A percentile compares a stretch with the other conserved stretches of the same genome.
phyloP scores from a whole-genome alignment of 2,797 vertebrate species.

The Sylvilagus floridanus region DNA sequence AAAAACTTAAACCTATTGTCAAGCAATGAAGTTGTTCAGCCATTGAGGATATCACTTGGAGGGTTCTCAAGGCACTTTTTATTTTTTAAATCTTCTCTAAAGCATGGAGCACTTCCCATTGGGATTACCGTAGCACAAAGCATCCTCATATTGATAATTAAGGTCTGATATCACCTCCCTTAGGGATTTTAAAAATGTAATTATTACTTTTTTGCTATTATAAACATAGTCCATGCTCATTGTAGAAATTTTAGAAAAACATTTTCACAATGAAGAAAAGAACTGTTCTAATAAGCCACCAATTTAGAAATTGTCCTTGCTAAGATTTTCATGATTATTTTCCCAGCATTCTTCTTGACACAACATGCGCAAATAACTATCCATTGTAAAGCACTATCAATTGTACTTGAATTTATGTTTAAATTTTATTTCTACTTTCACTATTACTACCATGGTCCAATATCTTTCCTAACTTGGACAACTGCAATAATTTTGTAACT shows the following conservation, averaged over 20 bases:
- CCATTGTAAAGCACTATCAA: background rate
- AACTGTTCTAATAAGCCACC: background rate
- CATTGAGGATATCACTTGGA: background rate
- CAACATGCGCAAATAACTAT: background rate
- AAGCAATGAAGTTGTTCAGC: background rate
- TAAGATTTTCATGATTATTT: background rate
- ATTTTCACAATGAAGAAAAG: constrained; percentile 27
- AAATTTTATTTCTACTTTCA: constrained; percentile 1
- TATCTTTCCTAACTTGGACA: background rate
- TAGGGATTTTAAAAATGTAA: background rate
- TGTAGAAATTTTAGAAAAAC: background rate
- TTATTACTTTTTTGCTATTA: background rate
- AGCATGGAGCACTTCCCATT: background rate
- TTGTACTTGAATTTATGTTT: constrained; percentile 30
- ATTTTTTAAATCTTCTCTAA: background rate
- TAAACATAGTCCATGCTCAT: background rate
- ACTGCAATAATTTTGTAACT: background rate
- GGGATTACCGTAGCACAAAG: background rate
- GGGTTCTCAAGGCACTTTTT: too few relatives aligned
- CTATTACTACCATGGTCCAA: background rate
- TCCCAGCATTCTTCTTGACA: background rate
- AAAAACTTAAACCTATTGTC: background rate
- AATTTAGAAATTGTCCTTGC: background rate
- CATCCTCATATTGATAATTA: background rate
- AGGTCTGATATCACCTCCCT: background rate